phyloP scores from a whole-genome alignment of 2,888 invertebrate species.

The Calameuta pallipes region DNA sequence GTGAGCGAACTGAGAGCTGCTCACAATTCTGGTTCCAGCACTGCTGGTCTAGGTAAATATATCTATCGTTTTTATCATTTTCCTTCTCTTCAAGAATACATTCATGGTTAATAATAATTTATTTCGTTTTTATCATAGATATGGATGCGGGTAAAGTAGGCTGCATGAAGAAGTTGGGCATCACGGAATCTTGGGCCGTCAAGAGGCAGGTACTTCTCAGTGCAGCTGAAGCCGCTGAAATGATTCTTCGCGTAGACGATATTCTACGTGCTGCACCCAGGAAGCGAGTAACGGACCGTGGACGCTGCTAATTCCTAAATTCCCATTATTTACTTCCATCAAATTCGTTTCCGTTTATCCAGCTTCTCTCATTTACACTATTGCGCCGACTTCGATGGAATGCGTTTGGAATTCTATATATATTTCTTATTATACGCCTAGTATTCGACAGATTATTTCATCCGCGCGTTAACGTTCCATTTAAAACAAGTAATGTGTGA shows the following conservation, averaged over 20 bases:
- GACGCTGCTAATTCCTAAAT: constrained; percentile 75
- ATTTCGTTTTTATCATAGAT: constrained; percentile 69
- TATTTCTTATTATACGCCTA: constrained; percentile 25
- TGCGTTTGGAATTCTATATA: constrained; percentile 23
- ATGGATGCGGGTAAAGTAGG: constrained; percentile 90
- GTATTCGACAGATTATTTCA: neutral
- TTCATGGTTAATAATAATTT: neutral
- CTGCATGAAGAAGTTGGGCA: constrained; percentile 91
- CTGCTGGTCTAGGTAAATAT: constrained; percentile 80
- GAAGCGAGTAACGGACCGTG: constrained; percentile 86
- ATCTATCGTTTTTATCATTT: neutral
- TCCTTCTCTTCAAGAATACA: neutral
- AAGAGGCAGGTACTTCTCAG: constrained; percentile 95
- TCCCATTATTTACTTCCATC: constrained; percentile 15
- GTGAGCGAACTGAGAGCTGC: constrained; percentile 91
- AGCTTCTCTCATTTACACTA: constrained; percentile 2
- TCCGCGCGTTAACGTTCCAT: neutral
- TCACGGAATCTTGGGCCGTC: constrained; percentile 97
- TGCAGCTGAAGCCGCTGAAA: constrained; percentile 97
- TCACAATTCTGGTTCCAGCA: constrained; percentile 84
- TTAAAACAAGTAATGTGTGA: neutral
- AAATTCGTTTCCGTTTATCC: constrained; percentile 3
- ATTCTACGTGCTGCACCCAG: constrained; percentile 94
- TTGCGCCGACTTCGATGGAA: constrained; percentile 1
- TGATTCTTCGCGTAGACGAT: constrained; percentile 98